Conservation (phyloP, 2,113 vertebrate species). For the Antechinus flavipes region DNA sequence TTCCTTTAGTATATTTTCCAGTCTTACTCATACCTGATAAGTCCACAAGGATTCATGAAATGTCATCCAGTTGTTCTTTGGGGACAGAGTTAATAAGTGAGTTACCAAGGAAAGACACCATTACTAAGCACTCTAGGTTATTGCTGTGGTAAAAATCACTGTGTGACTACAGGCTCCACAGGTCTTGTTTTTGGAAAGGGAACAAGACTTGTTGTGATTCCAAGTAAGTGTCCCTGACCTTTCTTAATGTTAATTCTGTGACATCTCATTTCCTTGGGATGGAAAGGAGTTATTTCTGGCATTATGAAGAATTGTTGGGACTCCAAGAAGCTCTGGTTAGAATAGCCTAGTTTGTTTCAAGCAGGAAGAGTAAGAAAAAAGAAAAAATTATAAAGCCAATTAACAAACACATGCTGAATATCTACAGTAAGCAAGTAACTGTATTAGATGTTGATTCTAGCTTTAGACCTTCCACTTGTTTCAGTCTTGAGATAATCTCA, state of each 20-base stretch:
- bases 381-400: slow-evolving; percentile 16
- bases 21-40: neutral
- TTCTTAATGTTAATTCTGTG: slow-evolving; percentile 26
- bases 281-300: slow-evolving; percentile 12
- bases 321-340: slow-evolving; percentile 9
- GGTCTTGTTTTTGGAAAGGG: slow-evolving; percentile 64
- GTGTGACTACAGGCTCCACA: slow-evolving; percentile 53
- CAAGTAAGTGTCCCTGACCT: slow-evolving; percentile 66
- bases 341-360: neutral
- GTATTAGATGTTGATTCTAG: neutral
- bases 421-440: neutral
- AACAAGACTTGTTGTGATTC: slow-evolving; percentile 66
- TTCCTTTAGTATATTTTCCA: slow-evolving; percentile 63
- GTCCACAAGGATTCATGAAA: neutral
- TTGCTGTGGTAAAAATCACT: slow-evolving; percentile 53
- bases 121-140: slow-evolving; percentile 27
- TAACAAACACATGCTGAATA: neutral
- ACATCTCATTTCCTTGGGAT: neutral
- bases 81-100: slow-evolving; percentile 23
- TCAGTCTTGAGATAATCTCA: neutral
- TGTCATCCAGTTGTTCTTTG: slow-evolving; percentile 11
- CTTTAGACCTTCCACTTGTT: neutral
- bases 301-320: neutral
- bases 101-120: slow-evolving; percentile 3
- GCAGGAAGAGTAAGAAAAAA: neutral